Conservation (phyloP, 2,888 invertebrate genomes). For the Serrognathus titanus region DNA sequence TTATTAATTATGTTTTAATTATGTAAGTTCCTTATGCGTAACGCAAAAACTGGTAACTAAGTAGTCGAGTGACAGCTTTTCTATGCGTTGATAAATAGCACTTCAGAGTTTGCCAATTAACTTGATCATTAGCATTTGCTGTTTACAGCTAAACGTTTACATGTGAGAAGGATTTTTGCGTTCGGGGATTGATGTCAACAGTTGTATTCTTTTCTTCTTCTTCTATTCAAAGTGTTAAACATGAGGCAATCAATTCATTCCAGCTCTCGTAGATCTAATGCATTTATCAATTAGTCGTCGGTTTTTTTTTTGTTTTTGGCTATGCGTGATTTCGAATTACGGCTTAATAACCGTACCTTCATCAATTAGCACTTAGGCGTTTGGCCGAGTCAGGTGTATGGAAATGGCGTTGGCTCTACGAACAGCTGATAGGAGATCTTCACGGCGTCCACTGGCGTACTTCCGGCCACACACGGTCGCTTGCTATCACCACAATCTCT, state of each 20-base stretch:
- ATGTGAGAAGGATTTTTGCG: too few relatives aligned
- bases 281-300: too few relatives aligned
- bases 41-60: constrained; percentile 1
- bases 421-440: constrained; percentile 29
- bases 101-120: not conserved
- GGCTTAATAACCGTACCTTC: constrained; percentile 10
- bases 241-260: too few relatives aligned
- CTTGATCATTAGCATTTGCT: too few relatives aligned
- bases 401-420: constrained; percentile 22
- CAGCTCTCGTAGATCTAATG: too few relatives aligned
- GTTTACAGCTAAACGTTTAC: too few relatives aligned
- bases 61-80: not conserved
- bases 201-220: too few relatives aligned
- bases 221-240: too few relatives aligned
- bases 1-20: constrained; percentile 5
- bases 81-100: not conserved
- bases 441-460: constrained; percentile 26
- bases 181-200: too few relatives aligned
- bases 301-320: too few relatives aligned
- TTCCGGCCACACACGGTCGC: constrained; percentile 26
- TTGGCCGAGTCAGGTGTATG: constrained; percentile 26
- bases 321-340: not conserved
- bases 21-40: constrained; percentile 3
- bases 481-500: constrained; percentile 37
- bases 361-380: constrained; percentile 7